Evolutionary conservation across 2,888 invertebrate genomes (phyloP), one percentile per base, ranked within the genome.

Genomic region (Noctua comes): DNA sequence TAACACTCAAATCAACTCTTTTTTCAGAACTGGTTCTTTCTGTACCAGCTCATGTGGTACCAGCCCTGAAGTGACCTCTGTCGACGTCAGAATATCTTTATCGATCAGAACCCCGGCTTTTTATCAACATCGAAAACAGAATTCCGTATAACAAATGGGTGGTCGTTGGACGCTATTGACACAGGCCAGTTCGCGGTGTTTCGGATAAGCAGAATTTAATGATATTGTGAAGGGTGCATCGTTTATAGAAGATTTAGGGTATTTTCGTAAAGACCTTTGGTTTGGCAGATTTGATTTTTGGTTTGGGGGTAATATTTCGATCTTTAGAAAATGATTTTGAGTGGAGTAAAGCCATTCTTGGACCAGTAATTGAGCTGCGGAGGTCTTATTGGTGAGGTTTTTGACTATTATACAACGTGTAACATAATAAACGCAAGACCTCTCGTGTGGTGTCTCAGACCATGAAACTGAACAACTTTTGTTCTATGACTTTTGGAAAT

Each of bases 81-180:
- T 88, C 79, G 86, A 88, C 80, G 85, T 88, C 87, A 88, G 84
- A 85, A 89, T 88, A 87, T 88, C 87, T 89, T 85, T 89, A 89
- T 89, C 86, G 88, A 89, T 89, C 82, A 86, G 79, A 68, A 69
- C 43, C 66, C 79, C 76, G 76, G 83, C 83, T 89, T 91, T 91
- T 91, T 91, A 89, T 91, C 91, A 91, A 91, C 90, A 90, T 91
- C 89, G 81, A 87, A 87, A 89, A 88, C 87, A 91, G 89, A 82
- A 87, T 90, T 88, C 80, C 84, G 68, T 89, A 82, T 89, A 88
- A 90, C 82, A 90, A 90, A 90, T 90, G 87, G 83, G 43, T 69
- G 78, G 80, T 79, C 88, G 75, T 88, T 88, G 78, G 68, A 69
- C 76, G 79, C 87, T 87, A 86, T 90, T 90, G 89, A 85, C 88